Evolutionary conservation across 2,797 vertebrate species (phyloP).

Genomic region (Hephaestus fuliginosus): DNA sequence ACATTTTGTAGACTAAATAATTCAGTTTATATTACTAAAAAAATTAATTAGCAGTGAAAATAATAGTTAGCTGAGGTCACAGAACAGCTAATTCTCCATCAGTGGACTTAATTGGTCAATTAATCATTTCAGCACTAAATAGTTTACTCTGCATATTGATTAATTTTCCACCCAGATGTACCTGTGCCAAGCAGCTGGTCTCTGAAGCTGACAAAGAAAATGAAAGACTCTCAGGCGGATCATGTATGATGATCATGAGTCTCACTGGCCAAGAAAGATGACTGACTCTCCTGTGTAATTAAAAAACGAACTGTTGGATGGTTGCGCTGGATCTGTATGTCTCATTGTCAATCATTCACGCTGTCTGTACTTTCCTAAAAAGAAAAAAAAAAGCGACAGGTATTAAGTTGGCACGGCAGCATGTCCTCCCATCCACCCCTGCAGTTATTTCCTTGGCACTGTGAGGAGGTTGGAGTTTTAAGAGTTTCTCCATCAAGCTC

Average conservation of each 20-base stretch:
- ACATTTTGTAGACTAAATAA: background rate
- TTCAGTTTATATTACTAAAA: background rate
- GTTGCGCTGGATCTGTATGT: conserved; percentile 10
- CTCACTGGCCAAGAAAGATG: conserved; percentile 5
- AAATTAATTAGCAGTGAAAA: conserved; percentile 17
- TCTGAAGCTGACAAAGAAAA: background rate
- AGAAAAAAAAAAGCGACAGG: conserved; percentile 61
- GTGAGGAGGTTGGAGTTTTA: conserved; percentile 27
- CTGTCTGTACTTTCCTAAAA: conserved; percentile 30
- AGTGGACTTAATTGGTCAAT: conserved; percentile 13
- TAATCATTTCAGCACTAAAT: conserved; percentile 30
- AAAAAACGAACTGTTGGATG: conserved; percentile 8
- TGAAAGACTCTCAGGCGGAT: conserved; percentile 5
- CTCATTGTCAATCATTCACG: conserved; percentile 38
- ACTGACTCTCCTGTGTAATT: conserved; percentile 20
- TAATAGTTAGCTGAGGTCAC: background rate
- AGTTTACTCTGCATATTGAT: conserved; percentile 19
- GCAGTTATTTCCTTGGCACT: conserved; percentile 56
- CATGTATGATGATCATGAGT: background rate
- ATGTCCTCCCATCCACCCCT: conserved; percentile 71
- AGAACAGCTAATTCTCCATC: conserved; percentile 4
- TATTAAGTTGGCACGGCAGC: conserved; percentile 84
- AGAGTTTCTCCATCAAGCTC: conserved; percentile 46
- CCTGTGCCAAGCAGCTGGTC: conserved; percentile 13
- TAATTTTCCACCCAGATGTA: background rate